A percentile compares a stretch with the other conserved stretches of the same genome.
These are phyloP conservation scores for Bursaphelenchus okinawaensis DNA, from an alignment of 2,888 invertebrate genomes.

Conservation along the genomic window DNA sequence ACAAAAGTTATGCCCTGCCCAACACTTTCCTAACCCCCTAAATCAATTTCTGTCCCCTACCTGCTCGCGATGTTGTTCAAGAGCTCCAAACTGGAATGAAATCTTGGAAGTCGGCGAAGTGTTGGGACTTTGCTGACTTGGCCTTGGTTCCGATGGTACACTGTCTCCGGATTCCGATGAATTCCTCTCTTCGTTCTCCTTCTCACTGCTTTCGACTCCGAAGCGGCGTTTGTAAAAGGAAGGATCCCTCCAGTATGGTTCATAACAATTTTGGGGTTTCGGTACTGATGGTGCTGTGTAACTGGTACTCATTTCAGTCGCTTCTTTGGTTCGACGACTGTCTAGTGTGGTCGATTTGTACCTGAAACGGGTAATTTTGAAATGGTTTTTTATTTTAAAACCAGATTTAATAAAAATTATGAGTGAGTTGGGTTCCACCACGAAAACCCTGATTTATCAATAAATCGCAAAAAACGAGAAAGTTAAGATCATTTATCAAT, in stretches of 20 bases:
- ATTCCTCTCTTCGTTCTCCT: slow-evolving; percentile 8
- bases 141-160: slow-evolving; percentile 35
- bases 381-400: too few species aligned
- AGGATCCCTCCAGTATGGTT: slow-evolving; percentile 55
- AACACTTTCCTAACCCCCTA: too few species aligned
- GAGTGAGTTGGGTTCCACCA: too few species aligned
- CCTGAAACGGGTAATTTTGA: too few species aligned
- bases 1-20: too few species aligned
- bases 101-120: not conserved
- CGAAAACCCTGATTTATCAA: too few species aligned
- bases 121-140: slow-evolving; percentile 10
- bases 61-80: not conserved
- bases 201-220: slow-evolving; percentile 20
- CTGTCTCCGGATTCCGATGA: slow-evolving; percentile 33
- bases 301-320: not conserved
- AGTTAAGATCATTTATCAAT: too few species aligned
- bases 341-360: not conserved
- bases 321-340: not conserved
- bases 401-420: too few species aligned
- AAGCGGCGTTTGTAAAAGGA: slow-evolving; percentile 48
- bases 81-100: not conserved
- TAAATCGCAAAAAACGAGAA: too few species aligned
- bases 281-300: not conserved
- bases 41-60: not conserved
- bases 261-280: slow-evolving; percentile 19